Conservation (phyloP, 2,888 invertebrate species). For the Sarcophaga rosellei region DNA sequence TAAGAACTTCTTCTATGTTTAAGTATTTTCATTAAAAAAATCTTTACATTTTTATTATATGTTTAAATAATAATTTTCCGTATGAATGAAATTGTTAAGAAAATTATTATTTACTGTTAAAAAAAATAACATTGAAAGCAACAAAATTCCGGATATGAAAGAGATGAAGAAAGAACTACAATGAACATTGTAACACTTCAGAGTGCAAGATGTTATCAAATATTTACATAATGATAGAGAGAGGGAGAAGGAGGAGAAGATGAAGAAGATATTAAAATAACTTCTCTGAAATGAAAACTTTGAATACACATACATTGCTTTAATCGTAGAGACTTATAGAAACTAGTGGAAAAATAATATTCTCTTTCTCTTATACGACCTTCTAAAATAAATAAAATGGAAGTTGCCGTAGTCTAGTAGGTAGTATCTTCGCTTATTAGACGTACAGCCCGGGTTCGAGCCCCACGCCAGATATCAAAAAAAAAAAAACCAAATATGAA, state of each 20-base stretch:
- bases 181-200: too few relatives aligned
- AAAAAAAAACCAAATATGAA: too few relatives aligned
- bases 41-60: slow-evolving; percentile 6
- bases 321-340: background rate
- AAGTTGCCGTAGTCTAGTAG: too few relatives aligned
- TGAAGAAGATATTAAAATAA: background rate
- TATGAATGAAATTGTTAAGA: background rate
- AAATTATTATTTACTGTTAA: slow-evolving; percentile 8
- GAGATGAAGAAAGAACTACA: background rate
- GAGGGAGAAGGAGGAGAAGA: background rate
- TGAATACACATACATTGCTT: too few relatives aligned
- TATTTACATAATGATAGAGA: background rate
- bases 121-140: background rate
- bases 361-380: too few relatives aligned
- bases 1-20: background rate
- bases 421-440: too few relatives aligned
- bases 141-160: background rate
- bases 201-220: too few relatives aligned
- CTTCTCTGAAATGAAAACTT: background rate
- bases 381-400: too few relatives aligned
- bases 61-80: slow-evolving; percentile 25
- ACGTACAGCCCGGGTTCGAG: too few relatives aligned
- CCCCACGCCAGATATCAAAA: too few relatives aligned
- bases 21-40: background rate
- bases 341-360: too few relatives aligned